Conservation (phyloP, 2,888 invertebrate genomes). For the Troilus luridus region DNA sequence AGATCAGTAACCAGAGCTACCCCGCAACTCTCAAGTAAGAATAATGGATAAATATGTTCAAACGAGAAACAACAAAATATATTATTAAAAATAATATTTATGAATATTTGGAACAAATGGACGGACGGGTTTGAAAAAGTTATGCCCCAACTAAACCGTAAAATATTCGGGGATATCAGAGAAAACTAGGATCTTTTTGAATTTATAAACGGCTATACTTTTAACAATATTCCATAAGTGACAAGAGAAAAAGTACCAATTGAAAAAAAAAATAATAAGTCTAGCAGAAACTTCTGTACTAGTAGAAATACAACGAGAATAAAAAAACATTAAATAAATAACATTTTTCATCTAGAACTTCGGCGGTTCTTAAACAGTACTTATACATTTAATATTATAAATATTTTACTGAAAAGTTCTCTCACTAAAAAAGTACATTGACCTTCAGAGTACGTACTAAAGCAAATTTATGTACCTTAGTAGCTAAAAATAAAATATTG, state of each 20-base stretch:
- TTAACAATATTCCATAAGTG: not conserved
- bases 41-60: not conserved
- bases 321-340: not conserved
- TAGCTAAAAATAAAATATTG: not conserved
- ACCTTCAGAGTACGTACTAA: not conserved
- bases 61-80: not conserved
- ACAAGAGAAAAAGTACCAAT: not conserved
- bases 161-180: not conserved
- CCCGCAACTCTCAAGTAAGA: not conserved
- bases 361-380: not conserved
- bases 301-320: not conserved
- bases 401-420: not conserved
- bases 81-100: not conserved
- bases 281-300: not conserved
- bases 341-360: constrained; percentile 1
- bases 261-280: not conserved
- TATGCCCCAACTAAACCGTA: not conserved
- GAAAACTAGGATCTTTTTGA: not conserved
- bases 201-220: not conserved
- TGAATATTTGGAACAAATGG: not conserved
- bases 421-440: not conserved
- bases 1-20: too few species aligned
- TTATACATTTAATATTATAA: not conserved
- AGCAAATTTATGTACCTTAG: not conserved
- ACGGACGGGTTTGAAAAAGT: not conserved